Conservation (phyloP, 2,888 invertebrate genomes). For the Microdon myrmicae region DNA sequence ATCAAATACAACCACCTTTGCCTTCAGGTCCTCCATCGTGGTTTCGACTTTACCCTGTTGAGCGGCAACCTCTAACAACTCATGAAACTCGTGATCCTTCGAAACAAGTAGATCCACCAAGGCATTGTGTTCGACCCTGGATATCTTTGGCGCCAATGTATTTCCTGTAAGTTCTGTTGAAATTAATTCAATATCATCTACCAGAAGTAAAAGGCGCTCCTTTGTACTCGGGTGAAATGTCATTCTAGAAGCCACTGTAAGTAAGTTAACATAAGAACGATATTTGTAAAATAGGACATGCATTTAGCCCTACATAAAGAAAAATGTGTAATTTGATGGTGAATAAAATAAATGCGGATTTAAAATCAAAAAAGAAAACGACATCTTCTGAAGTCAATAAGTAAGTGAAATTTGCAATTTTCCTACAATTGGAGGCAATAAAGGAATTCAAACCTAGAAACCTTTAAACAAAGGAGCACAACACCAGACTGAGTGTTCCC, state of each 20-base stretch:
- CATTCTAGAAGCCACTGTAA: conserved; percentile 68
- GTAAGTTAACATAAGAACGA: background rate
- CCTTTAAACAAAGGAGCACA: no score
- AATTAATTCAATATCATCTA: conserved; percentile 91
- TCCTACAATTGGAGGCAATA: no score
- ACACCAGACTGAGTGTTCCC: no score
- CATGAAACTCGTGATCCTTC: conserved; percentile 90
- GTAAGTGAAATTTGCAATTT: no score
- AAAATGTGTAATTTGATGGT: no score
- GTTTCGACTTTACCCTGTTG: conserved; percentile 93
- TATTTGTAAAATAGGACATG: no score
- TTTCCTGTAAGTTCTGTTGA: conserved; percentile 94
- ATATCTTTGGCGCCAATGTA: conserved; percentile 84
- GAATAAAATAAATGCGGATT: no score
- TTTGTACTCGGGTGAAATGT: conserved; percentile 84
- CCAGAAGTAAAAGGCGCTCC: conserved; percentile 82
- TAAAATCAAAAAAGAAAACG: no score
- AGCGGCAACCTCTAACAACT: conserved; percentile 82
- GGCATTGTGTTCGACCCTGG: conserved; percentile 84
- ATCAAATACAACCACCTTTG: conserved; percentile 90
- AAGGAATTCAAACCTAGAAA: no score
- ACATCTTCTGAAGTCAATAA: no score
- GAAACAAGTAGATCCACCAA: conserved; percentile 87
- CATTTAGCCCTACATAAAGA: no score
- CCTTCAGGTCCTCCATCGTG: conserved; percentile 87